A percentile compares a stretch with the other conserved stretches of the same genome.
These are phyloP conservation scores for Eurystomus glaucurus DNA, from an alignment of 2,797 vertebrate genomes.

Conservation along the genomic window DNA sequence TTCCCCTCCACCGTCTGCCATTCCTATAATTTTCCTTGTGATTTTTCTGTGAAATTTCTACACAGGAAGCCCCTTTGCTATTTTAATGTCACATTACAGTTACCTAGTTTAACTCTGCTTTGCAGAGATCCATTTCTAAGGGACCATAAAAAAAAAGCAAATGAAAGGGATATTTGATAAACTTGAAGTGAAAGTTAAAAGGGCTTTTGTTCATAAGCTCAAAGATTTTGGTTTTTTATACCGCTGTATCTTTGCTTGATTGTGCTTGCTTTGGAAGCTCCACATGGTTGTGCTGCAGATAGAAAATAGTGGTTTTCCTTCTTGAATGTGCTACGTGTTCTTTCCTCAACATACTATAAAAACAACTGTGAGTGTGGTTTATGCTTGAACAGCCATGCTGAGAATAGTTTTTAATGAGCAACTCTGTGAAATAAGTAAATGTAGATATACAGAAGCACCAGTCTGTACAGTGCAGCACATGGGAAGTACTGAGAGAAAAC, in stretches of 20 bases:
- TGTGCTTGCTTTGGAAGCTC: not conserved
- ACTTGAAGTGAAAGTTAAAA: not conserved
- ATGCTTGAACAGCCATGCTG: not conserved
- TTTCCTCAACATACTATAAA: not conserved
- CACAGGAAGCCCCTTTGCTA: not conserved
- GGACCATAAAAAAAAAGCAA: not conserved
- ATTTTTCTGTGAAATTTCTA: not conserved
- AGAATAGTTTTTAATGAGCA: not conserved
- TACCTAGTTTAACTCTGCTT: not conserved
- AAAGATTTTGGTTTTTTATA: not conserved
- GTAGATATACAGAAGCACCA: not conserved
- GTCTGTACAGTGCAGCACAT: not conserved
- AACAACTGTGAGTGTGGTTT: not conserved
- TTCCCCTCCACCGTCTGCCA: not conserved
- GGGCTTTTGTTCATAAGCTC: not conserved
- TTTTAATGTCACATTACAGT: not conserved
- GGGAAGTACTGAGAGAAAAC: not conserved
- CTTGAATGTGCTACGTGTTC: not conserved
- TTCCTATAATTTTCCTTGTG: not conserved
- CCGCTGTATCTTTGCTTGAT: not conserved
- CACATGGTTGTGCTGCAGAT: not conserved
- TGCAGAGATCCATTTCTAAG: not conserved
- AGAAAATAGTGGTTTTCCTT: not conserved
- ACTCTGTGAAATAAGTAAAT: not conserved
- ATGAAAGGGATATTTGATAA: not conserved